Evolutionary conservation across 92 coral and sea anemone genomes (phyloP).

Genomic region (Heliopora coerulea): DNA sequence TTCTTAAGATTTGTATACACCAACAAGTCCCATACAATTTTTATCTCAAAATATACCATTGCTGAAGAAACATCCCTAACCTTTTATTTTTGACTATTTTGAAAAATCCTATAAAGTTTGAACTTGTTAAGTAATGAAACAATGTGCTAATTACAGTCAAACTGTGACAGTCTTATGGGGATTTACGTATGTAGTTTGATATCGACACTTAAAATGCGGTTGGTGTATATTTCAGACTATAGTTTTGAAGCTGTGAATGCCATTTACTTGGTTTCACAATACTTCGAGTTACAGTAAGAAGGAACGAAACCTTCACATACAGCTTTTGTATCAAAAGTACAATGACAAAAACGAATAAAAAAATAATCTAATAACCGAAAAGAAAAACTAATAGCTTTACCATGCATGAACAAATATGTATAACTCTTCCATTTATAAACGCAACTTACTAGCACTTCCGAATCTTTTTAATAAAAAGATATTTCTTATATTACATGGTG

Average conservation of each 20-base stretch:
- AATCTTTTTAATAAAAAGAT: too few species aligned
- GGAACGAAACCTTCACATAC: neutral
- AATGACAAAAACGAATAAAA: neutral
- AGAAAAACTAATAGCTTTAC: too few species aligned
- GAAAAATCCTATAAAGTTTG: neutral
- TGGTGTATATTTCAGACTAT: neutral
- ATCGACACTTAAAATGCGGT: neutral
- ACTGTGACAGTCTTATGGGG: neutral
- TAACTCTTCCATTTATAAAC: too few species aligned
- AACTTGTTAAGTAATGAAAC: neutral
- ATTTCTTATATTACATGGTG: too few species aligned
- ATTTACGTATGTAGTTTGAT: neutral
- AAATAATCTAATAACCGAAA: neutral
- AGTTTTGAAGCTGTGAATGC: neutral
- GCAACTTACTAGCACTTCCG: too few species aligned
- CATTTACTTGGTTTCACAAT: too few species aligned
- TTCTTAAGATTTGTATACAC: neutral
- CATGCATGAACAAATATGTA: too few species aligned
- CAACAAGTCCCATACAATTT: neutral
- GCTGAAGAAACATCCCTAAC: neutral
- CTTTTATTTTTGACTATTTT: neutral
- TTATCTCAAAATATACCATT: neutral
- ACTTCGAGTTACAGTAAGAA: neutral
- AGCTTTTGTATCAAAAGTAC: conserved; percentile 39
- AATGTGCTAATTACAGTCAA: neutral